Conservation (phyloP, 2,797 vertebrate genomes). For the Epinephelus malabaricus region DNA sequence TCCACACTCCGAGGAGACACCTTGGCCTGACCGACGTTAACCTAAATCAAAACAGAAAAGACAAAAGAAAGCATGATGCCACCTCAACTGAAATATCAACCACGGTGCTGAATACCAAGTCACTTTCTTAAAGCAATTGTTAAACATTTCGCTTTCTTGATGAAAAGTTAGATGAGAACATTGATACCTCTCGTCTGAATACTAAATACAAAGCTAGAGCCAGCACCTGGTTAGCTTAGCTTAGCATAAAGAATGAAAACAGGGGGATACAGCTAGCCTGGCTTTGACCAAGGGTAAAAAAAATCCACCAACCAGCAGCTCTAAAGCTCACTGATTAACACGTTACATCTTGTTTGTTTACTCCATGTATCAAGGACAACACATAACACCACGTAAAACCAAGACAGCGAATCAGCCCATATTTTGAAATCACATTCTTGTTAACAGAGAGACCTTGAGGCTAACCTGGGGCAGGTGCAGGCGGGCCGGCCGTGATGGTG, state of each 20-base stretch:
- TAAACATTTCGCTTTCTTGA: background rate
- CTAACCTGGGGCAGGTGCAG: constrained; percentile 75
- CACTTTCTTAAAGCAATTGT: no score
- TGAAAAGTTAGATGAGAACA: background rate
- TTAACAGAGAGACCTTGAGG: background rate
- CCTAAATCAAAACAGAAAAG: constrained; percentile 42
- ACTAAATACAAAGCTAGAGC: no score
- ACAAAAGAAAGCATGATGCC: no score
- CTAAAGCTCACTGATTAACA: no score
- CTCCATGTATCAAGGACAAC: no score
- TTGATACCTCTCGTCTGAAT: no score
- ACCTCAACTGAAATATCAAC: no score
- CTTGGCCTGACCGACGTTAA: constrained; percentile 49
- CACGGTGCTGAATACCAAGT: background rate
- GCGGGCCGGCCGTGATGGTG: constrained; percentile 34
- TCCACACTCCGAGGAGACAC: constrained; percentile 68
- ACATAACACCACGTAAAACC: no score
- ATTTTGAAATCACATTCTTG: background rate
- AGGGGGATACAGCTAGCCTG: background rate
- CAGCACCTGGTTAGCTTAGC: background rate
- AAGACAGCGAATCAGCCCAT: background rate
- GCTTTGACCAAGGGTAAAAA: background rate
- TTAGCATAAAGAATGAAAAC: background rate
- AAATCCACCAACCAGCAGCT: no score
- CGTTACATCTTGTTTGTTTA: no score